Percentiles rank a stretch among this genome's conserved stretches.
Evolutionary conservation across 2,113 vertebrate genomes (phyloP).

Genomic region (Peromyscus polionotus): DNA sequence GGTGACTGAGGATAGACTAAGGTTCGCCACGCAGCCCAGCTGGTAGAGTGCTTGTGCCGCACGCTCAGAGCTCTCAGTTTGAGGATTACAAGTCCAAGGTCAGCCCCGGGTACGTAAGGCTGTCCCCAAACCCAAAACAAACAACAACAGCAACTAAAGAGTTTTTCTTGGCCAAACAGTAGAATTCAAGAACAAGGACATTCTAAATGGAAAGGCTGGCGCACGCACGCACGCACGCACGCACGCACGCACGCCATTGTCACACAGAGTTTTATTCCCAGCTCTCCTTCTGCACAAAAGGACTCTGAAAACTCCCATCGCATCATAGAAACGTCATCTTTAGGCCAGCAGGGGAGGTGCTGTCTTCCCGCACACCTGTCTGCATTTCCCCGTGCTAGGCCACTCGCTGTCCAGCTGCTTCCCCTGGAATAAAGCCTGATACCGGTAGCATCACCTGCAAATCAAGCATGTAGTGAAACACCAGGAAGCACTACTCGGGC

Average conservation of each 20-base stretch:
- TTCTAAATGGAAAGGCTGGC: not conserved
- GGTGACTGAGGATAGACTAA: slow-evolving; percentile 17
- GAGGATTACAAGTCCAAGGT: not conserved
- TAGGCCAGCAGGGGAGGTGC: not conserved
- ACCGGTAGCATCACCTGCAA: not conserved
- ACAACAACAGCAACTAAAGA: not conserved
- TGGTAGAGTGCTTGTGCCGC: no score
- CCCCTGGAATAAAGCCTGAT: not conserved
- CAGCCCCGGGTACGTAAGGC: not conserved
- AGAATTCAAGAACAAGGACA: not conserved
- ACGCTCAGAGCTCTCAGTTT: not conserved
- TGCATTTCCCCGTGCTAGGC: not conserved
- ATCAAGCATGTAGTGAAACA: not conserved
- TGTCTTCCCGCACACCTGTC: not conserved
- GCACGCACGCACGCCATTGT: not conserved
- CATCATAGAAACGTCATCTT: not conserved
- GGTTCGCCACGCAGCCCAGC: not conserved
- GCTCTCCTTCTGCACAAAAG: not conserved
- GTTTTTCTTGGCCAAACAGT: slow-evolving; percentile 12
- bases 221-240: no score
- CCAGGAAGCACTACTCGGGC: not conserved
- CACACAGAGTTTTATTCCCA: not conserved
- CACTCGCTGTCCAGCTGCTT: not conserved
- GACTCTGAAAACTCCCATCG: not conserved
- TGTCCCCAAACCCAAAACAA: not conserved